Evolutionary conservation across 2,113 vertebrate genomes (phyloP), one percentile per base, ranked within the genome.

Genomic region (Pachyramphus minor): DNA sequence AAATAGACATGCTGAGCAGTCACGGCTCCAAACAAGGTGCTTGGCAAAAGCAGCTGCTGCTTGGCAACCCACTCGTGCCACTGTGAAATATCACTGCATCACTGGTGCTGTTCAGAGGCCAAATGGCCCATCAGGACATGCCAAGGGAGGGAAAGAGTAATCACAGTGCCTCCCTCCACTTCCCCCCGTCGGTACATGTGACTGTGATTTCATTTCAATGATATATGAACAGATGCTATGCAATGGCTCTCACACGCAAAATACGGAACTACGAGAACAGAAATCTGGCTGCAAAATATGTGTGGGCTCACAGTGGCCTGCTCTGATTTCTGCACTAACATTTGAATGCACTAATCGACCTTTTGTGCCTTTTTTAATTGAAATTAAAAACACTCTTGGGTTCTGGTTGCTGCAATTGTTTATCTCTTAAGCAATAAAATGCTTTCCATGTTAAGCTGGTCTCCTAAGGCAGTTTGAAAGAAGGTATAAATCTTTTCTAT

Each of bases 11-110:
- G 56, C 81, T 20, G 93, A 92, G 93, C 94, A 96, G 97, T 93
- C 95, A 88, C 60, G 89, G 96, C 96, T 97, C 98, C 98, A 98
- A 98, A 98, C 90, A 97, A 98, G 98, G 98, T 78, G 84, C 87
- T 90, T 84, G 92, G 88, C 93, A 96, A 95, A 95, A 96, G 97
- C 98, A 98, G 98, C 98, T 98, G 98, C 97, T 90, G 80, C 94
- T 66, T 47, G 94, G 93, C 93, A 93, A 68, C 58, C 82, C 35
- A 4, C 87, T 14, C 5, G 2, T 71, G 86, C 75, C 73, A 71
- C 80, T 12, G 21, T 18, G 80, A 92, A 94, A 83, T 14, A 53
- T 18, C 23, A 14, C 55, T 9, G 66, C 52, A 35, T 79, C 55
- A 76, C 63, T 3, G 4, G 21, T 1, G 6, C 75, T 47, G 87